These are phyloP conservation scores for Fabriciana adippe DNA, from an alignment of 2,888 invertebrate species.

Conservation along the genomic window DNA sequence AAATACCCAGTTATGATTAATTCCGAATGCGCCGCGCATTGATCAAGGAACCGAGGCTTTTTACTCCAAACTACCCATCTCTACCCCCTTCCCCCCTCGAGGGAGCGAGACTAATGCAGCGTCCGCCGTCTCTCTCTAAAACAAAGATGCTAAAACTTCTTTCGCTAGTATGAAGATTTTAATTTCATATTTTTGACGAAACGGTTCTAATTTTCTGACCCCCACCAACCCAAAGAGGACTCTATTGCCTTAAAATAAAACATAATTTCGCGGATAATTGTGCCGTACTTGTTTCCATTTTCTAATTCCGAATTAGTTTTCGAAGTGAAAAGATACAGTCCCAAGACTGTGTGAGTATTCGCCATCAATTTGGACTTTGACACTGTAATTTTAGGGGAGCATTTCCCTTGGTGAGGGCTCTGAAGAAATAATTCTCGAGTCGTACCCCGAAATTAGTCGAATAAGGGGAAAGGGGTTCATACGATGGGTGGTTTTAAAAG, in stretches of 20 bases:
- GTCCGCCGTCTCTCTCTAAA: slow-evolving; percentile 78
- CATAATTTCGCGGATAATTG: slow-evolving; percentile 39
- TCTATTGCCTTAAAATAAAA: slow-evolving; percentile 41
- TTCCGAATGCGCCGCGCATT: slow-evolving; percentile 81
- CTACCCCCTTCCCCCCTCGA: slow-evolving; percentile 53
- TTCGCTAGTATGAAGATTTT: slow-evolving; percentile 83
- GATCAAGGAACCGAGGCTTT: slow-evolving; percentile 81
- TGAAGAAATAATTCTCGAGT: slow-evolving; percentile 82
- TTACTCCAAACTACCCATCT: slow-evolving; percentile 81
- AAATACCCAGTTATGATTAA: slow-evolving; percentile 83
- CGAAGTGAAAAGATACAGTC: slow-evolving; percentile 83
- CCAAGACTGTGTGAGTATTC: slow-evolving; percentile 68
- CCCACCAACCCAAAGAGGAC: slow-evolving; percentile 44
- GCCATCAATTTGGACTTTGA: slow-evolving; percentile 53
- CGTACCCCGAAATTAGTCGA: slow-evolving; percentile 83
- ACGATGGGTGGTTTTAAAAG: slow-evolving; percentile 82
- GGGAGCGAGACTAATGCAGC: slow-evolving; percentile 79
- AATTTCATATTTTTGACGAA: slow-evolving; percentile 83
- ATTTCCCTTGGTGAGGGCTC: slow-evolving; percentile 53
- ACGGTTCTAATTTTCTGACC: slow-evolving; percentile 76
- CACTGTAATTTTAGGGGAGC: slow-evolving; percentile 49
- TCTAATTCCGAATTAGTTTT: slow-evolving; percentile 81
- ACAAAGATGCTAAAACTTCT: slow-evolving; percentile 83
- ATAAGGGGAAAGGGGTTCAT: slow-evolving; percentile 81
- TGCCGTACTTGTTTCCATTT: slow-evolving; percentile 74